Evolutionary conservation across 2,797 vertebrate genomes (phyloP), one percentile per base, ranked within the genome.

Genomic region (Choloepus didactylus): DNA sequence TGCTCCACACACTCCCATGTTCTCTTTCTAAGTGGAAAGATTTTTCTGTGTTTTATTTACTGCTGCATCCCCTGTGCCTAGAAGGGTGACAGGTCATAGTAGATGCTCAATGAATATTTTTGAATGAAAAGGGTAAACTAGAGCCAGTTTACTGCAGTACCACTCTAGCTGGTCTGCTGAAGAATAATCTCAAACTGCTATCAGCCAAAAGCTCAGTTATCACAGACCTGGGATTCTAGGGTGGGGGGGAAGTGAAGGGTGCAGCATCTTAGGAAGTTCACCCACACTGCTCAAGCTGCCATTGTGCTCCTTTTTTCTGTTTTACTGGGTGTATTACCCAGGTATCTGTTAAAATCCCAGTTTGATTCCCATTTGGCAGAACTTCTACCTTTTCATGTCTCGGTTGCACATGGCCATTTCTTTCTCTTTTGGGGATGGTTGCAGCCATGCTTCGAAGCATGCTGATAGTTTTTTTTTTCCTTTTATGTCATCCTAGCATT

Each of bases 381-480:
- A 21, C 44, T 72, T 46, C 41, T 59, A 54, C 51, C 31, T 77
- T 82, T 54, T 56, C 44, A 5, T 18, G 49, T 46, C 41, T 87
- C n/a, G 4, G 5, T 89, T 70, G 72, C 38, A n/a, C 49, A 31
- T 5, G 31, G 59, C 23, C 16, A 3, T 19, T 49, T n/a, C 73
- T 91, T 96, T 87, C 73, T 90, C 62, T 89, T 70, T 70, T 59
- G 76, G 44, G 64, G 54, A 76, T 12, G 2, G 29, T 73, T 62
- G 29, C 31, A 41, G 18, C 21, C 41, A 77, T 38, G 38, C 80
- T 73, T 82, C 31, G 72, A 69, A 72, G 15, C 4, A 38, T 79
- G 35, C 77, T 67, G 31, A 44, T 19, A 41, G 27, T 85, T 66
- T 44, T 80, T 49, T 49, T 54, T 67, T 83, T 46, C 51, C 23